Evolutionary conservation across 2,888 invertebrate species (phyloP).

Genomic region (Stomorhina lunata): DNA sequence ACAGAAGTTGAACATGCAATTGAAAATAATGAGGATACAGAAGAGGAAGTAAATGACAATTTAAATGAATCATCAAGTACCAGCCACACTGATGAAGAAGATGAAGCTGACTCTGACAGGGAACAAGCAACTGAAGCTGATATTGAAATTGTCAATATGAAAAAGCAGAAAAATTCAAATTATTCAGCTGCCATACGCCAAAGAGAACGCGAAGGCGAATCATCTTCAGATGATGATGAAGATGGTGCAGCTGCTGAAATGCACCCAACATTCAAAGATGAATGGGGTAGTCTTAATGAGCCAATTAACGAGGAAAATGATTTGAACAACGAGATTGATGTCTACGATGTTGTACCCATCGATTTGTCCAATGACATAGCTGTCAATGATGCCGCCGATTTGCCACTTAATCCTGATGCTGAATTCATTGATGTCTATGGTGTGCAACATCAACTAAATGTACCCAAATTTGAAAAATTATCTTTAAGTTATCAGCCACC

Average conservation of each 20-base stretch:
- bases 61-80: slow-evolving; percentile 70
- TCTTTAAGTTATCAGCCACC: slow-evolving; percentile 64
- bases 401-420: slow-evolving; percentile 78
- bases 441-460: slow-evolving; percentile 20
- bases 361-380: slow-evolving; percentile 80
- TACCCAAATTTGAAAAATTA: slow-evolving; percentile 75
- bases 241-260: slow-evolving; percentile 67
- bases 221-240: slow-evolving; percentile 73
- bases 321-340: slow-evolving; percentile 76
- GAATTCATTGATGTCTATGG: slow-evolving; percentile 74
- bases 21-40: slow-evolving; percentile 74
- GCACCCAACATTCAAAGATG: slow-evolving; percentile 74
- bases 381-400: slow-evolving; percentile 77
- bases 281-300: slow-evolving; percentile 73
- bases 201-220: slow-evolving; percentile 73
- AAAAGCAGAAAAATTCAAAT: slow-evolving; percentile 57
- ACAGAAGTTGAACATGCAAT: slow-evolving; percentile 58
- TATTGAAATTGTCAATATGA: slow-evolving; percentile 48
- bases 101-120: background rate
- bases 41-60: slow-evolving; percentile 72
- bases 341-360: slow-evolving; percentile 73
- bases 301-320: slow-evolving; percentile 71
- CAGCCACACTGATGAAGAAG: slow-evolving; percentile 10
- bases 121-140: background rate
- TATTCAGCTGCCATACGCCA: slow-evolving; percentile 54